Conservation (phyloP, 2,113 vertebrate genomes). For the Ailurus styani region DNA sequence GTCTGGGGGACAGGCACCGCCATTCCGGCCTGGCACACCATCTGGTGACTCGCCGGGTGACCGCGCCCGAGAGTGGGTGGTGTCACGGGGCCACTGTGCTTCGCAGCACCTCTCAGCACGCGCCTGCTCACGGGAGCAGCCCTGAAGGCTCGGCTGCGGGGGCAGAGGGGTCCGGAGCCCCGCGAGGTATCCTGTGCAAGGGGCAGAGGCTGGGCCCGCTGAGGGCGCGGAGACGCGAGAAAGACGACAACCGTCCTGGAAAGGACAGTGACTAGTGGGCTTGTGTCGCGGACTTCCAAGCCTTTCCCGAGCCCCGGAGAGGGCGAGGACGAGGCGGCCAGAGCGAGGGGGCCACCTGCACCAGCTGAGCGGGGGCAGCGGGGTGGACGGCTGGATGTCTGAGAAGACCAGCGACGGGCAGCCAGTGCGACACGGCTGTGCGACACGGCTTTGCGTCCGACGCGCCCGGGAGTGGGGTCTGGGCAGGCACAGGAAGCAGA, state of each 20-base stretch:
- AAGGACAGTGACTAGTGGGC: not conserved
- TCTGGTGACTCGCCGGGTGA: not conserved
- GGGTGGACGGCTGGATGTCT: too few species aligned
- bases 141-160: not conserved
- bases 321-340: not conserved
- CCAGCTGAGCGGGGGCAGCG: not conserved
- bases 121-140: not conserved
- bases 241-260: too few species aligned
- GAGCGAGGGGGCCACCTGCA: rapidly evolving
- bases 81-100: rapidly evolving
- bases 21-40: not conserved
- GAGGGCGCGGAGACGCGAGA: rapidly evolving
- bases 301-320: not conserved
- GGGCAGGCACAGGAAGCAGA: rapidly evolving
- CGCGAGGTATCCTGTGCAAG: too few species aligned
- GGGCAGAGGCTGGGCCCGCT: too few species aligned
- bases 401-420: too few species aligned
- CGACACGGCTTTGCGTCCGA: too few species aligned
- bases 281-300: not conserved
- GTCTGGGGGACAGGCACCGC: not conserved
- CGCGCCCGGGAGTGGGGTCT: not conserved
- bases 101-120: not conserved
- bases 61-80: rapidly evolving
- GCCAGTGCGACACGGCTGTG: not conserved
- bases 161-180: not conserved